Evolutionary conservation across 2,888 invertebrate species (phyloP).

Genomic region (Drosophila meridiana): DNA sequence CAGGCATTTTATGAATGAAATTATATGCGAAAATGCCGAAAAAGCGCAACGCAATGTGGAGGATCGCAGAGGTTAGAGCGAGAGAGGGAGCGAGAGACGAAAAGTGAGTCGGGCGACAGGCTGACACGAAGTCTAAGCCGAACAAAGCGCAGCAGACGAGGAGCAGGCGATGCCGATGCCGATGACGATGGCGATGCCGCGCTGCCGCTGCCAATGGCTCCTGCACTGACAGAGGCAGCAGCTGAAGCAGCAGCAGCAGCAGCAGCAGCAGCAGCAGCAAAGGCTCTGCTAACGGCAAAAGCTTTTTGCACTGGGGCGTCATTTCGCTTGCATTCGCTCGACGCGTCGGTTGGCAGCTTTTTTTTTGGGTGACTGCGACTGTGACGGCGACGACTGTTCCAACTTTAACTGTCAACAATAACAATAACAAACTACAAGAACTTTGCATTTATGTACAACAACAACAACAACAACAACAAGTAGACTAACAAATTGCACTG

Average conservation of each 20-base stretch:
- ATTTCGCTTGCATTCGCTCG: constrained; percentile 82
- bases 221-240: constrained; percentile 40
- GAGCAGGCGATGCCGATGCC: constrained; percentile 12
- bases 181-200: constrained; percentile 6
- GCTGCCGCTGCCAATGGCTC: constrained; percentile 24
- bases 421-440: constrained; percentile 41
- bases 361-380: constrained; percentile 25
- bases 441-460: constrained; percentile 58
- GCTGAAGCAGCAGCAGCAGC: constrained; percentile 10
- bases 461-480: constrained; percentile 32
- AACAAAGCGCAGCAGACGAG: constrained; percentile 16
- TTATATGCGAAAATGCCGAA: constrained; percentile 62
- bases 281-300: constrained; percentile 41
- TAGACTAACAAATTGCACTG: constrained; percentile 65
- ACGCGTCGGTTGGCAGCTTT: constrained; percentile 75
- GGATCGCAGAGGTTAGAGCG: constrained; percentile 30
- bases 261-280: constrained; percentile 24
- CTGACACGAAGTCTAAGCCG: constrained; percentile 37
- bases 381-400: constrained; percentile 26
- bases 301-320: constrained; percentile 64
- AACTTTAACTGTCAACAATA: constrained; percentile 43
- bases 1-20: constrained; percentile 74
- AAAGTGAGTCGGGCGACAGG: constrained; percentile 4
- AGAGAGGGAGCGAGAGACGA: not conserved
- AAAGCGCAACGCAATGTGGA: constrained; percentile 33